Evolutionary conservation across 2,888 invertebrate genomes (phyloP), one percentile per base, ranked within the genome.

Genomic region (Aleiodes alternator): DNA sequence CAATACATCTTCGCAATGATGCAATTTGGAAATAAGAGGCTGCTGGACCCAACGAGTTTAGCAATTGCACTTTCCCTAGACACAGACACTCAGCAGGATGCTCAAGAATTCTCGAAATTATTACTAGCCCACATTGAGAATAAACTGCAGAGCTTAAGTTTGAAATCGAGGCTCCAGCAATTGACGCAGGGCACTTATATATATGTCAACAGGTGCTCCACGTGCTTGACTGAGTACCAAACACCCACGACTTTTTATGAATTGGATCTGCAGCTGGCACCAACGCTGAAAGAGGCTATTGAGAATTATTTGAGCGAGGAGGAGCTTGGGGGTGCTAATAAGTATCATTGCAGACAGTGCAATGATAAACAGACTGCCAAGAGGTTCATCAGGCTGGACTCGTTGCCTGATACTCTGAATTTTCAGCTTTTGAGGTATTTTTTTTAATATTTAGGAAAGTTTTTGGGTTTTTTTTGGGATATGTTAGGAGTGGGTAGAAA

Each of bases 91-190:
- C 93, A 93, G 80, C 93, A 93, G 89, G 93, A 93, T 89, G 93
- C 93, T 48, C 93, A 93, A 86, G 93, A 93, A 86, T 93, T 93
- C 87, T 92, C 92, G 11, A 93, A 93, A 84, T 88, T 93, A 34
- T 91, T 93, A 80, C 90, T 93, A 71, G 91, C 91, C 61, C 89
- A 92, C 69, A 88, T 93, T 23, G 93, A 93, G 86, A 90, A 90
- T 68, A 90, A 90, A 75, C 82, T 92, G 84, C 80, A 87, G 85
- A 85, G 84, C 76, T 72, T 82, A 64, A 83, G 82, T 31, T 80
- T 89, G 69, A 87, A 86, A 79, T 79, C 80, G 73, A 85, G 84
- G 77, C 80, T 89, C 71, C 88, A 87, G 79, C 84, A 82, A 76
- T 82, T 89, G 76, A 87, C 86, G 1, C 88, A 88, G 77, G 89